Conservation (phyloP, 2,888 invertebrate genomes). For the Lycaena phlaeas region DNA sequence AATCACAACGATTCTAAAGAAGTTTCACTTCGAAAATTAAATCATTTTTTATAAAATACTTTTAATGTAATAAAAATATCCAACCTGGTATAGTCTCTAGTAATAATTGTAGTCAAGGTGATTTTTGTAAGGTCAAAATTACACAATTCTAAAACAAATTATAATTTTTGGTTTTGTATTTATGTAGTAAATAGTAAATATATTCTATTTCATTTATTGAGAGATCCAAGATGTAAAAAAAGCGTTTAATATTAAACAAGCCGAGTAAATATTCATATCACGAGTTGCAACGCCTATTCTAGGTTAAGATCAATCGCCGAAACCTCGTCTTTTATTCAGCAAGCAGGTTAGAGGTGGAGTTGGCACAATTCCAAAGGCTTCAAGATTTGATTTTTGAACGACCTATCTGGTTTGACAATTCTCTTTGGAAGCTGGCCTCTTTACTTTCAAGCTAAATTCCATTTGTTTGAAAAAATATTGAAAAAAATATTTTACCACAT, state of each 20-base stretch:
- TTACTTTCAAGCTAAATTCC: constrained; percentile 2
- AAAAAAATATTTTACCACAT: background rate
- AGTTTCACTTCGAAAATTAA: no score
- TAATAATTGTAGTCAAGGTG: no score
- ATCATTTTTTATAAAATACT: no score
- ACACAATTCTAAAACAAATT: no score
- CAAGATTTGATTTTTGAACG: constrained; percentile 15
- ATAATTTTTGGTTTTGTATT: no score
- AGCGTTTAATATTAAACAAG: background rate
- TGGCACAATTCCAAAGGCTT: constrained; percentile 13
- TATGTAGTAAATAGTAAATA: no score
- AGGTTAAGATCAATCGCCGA: constrained; percentile 16
- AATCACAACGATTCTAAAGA: no score
- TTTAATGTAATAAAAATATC: no score
- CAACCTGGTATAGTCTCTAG: no score
- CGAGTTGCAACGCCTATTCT: constrained; percentile 10
- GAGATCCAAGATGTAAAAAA: background rate
- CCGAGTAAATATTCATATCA: constrained; percentile 4
- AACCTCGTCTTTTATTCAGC: constrained; percentile 15
- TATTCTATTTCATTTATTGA: background rate
- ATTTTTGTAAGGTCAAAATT: no score
- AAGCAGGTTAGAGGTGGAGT: constrained; percentile 14
- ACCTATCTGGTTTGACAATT: constrained; percentile 16
- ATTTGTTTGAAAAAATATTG: background rate
- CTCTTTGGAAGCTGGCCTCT: constrained; percentile 9